Evolutionary conservation across 2,797 vertebrate species (phyloP).

Genomic region (Sparus aurata): DNA sequence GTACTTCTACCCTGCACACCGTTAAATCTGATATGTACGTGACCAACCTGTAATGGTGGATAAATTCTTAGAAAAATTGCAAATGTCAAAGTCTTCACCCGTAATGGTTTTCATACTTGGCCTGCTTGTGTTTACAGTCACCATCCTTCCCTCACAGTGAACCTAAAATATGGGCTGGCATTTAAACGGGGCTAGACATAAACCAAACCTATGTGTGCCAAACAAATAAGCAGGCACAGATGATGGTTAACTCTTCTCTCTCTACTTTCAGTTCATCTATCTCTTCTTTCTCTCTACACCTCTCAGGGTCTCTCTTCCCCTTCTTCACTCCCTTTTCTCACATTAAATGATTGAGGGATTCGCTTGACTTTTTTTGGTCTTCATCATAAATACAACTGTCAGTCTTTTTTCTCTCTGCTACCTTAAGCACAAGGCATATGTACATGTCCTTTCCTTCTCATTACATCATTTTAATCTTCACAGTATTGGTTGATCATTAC

Average conservation of each 20-base stretch:
- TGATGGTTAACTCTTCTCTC: constrained; percentile 35
- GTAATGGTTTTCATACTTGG: constrained; percentile 21
- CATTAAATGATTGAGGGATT: not conserved
- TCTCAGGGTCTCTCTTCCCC: not conserved
- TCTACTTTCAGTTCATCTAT: not conserved
- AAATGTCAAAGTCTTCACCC: not conserved
- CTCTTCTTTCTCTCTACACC: not conserved
- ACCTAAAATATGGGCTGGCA: constrained; percentile 73
- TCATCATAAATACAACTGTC: not conserved
- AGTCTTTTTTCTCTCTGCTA: not conserved
- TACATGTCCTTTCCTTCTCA: not conserved
- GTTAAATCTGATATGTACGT: not conserved
- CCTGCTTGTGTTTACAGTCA: constrained; percentile 62
- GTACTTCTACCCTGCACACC: too few relatives aligned
- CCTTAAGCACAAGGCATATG: not conserved
- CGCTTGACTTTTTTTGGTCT: not conserved
- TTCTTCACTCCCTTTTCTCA: not conserved
- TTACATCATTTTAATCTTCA: not conserved
- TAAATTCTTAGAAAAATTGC: not conserved
- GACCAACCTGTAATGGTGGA: not conserved
- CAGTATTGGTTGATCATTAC: not conserved
- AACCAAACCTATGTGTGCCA: constrained; percentile 67
- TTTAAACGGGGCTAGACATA: constrained; percentile 65
- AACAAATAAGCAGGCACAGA: constrained; percentile 67
- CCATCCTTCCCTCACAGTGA: constrained; percentile 8